Evolutionary conservation across 2,888 invertebrate genomes (phyloP).

Genomic region (Allolobophora icterica): DNA sequence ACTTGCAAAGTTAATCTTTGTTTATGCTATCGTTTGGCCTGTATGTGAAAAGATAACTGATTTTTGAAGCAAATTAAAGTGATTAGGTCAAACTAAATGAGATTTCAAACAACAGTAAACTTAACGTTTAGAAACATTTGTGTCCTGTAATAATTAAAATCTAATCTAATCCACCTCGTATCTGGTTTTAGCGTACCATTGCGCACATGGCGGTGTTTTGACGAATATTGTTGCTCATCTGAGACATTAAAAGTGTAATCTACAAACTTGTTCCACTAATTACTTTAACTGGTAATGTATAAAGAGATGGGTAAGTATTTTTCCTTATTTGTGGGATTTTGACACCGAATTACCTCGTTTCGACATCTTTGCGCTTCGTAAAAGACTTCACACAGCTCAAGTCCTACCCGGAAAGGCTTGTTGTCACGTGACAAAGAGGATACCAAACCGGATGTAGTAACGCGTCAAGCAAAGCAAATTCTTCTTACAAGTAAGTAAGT

Average conservation of each 20-base stretch:
- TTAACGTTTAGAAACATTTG: too few relatives aligned
- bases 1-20: neutral
- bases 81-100: too few relatives aligned
- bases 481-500: too few relatives aligned
- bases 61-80: too few relatives aligned
- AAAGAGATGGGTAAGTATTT: neutral
- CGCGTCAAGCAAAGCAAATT: neutral
- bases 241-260: neutral
- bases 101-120: too few relatives aligned
- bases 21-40: too few relatives aligned
- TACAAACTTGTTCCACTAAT: neutral
- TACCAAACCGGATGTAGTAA: neutral
- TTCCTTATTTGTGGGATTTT: neutral
- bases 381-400: neutral
- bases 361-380: slow-evolving; percentile 4
- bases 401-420: neutral
- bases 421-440: neutral
- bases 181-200: neutral
- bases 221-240: neutral
- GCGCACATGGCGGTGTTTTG: neutral
- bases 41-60: too few relatives aligned
- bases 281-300: neutral
- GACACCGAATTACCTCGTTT: slow-evolving; percentile 17
- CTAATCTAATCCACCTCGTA: neutral
- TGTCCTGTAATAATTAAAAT: neutral